Base-by-base conservation (phyloP, 2,888 invertebrate genomes). In the Morinoia aosen region DNA sequence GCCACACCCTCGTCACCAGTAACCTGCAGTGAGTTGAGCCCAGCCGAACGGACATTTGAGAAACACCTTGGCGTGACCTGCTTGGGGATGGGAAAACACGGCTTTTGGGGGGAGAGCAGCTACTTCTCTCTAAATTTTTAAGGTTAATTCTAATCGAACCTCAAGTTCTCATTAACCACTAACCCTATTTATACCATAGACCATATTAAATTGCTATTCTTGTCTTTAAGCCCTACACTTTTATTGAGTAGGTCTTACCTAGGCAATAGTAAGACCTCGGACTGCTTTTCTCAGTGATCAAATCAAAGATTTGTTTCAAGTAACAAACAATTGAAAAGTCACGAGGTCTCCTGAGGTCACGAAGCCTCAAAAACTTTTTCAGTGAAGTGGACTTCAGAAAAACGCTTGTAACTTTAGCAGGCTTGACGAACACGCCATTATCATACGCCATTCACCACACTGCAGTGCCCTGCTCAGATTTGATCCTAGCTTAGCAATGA, bases 1-100 rank as follows among this genome's bases (percentile, higher is more conserved):
- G 99, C 0, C 99, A 99, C 97, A 98, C 98, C 0, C 98, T 98
- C 91, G 98, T 99, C 40, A 98, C 98, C 97, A 98, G 98, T 56
- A 98, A 98, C 96, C 97, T 98, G 88, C 97, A 98, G 98, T 98
- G 97, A 98, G 97, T 93, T 10, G n/a, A 48, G 48, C 48, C 5
- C 48, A 48, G 48, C 48, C 48, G 48, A 48, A 48, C 48, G 5
- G 48, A 48, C 48, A 48, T 48, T 48, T 48, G 48, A 4, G 48
- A 48, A 48, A 48, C 2, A 2, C 48, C 48, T 48, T 48, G 5
- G 5, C 48, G 48, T 48, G 48, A 48, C 48, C 48, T 61, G 19
- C 19, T 19, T 3, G 8, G 19, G 8, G 61, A 16, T 61, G 2
- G 61, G 19, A 0, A 61, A 61, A 61, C 61, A 8, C 19, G 61